Percentiles rank a stretch among this genome's conserved stretches.
Conservation (phyloP, 2,888 invertebrate genomes). For the Metopia argyrocephala region DNA sequence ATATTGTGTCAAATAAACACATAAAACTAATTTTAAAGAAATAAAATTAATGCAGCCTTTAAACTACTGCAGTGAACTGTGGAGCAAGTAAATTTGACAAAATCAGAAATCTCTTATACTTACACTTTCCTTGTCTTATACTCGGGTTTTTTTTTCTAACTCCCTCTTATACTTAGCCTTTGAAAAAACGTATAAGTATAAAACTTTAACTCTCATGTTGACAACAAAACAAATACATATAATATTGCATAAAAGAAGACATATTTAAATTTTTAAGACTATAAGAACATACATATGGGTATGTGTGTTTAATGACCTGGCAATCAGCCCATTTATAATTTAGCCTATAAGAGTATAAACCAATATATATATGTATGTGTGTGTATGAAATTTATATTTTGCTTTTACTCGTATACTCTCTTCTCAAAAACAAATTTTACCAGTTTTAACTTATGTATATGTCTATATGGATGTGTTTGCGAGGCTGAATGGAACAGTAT, state of each 20-base stretch:
- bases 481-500: background rate
- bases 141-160: too few species aligned
- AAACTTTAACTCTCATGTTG: conserved; percentile 16
- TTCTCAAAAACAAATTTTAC: background rate
- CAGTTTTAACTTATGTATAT: conserved; percentile 30
- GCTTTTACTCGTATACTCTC: conserved; percentile 2
- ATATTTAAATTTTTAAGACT: too few species aligned
- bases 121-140: too few species aligned
- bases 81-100: too few species aligned
- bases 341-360: background rate
- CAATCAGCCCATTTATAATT: conserved; percentile 50
- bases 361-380: background rate
- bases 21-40: too few species aligned
- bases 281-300: background rate
- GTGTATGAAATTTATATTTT: background rate
- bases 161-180: background rate
- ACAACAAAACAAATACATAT: background rate
- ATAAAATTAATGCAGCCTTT: too few species aligned
- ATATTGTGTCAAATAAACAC: too few species aligned
- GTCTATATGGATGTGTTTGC: conserved; percentile 7
- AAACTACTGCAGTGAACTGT: too few species aligned
- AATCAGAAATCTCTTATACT: too few species aligned
- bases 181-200: background rate
- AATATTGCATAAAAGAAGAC: background rate
- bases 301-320: conserved; percentile 18